These are phyloP conservation scores for Cheilosia scutellata DNA, from an alignment of 2,888 invertebrate species.

Conservation along the genomic window DNA sequence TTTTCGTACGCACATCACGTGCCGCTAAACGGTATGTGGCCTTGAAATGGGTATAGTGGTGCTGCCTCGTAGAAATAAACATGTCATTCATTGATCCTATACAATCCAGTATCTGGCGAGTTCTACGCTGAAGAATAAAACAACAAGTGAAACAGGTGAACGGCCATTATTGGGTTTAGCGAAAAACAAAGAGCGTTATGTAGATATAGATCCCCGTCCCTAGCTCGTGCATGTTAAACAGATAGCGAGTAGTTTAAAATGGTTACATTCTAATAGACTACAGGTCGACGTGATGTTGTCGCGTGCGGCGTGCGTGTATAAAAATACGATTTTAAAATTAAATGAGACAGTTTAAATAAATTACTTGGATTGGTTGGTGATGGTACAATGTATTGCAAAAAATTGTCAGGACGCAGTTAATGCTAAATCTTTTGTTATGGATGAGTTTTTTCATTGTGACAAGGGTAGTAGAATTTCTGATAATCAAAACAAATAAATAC, in stretches of 20 bases:
- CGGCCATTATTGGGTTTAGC: not conserved
- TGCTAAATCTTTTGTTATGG: too few relatives aligned
- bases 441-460: too few relatives aligned
- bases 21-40: conserved; percentile 27
- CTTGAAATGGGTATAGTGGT: conserved; percentile 22
- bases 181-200: not conserved
- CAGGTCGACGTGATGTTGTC: not conserved
- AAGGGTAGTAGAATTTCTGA: too few relatives aligned
- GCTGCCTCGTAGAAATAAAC: conserved; percentile 18
- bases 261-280: conserved; percentile 30
- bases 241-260: conserved; percentile 40
- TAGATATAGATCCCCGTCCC: not conserved
- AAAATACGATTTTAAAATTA: too few relatives aligned
- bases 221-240: conserved; percentile 28
- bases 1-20: conserved; percentile 40
- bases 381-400: too few relatives aligned
- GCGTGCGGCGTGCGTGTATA: not conserved
- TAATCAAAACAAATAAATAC: too few relatives aligned
- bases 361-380: too few relatives aligned
- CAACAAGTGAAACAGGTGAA: conserved; percentile 34
- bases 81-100: conserved; percentile 30
- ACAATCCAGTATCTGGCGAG: conserved; percentile 1
- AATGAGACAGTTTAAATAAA: too few relatives aligned
- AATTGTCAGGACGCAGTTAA: too few relatives aligned
- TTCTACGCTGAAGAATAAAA: conserved; percentile 1